phyloP scores from a whole-genome alignment of 1,140 invertebrate genomes.

The Saccostrea glomerata region DNA sequence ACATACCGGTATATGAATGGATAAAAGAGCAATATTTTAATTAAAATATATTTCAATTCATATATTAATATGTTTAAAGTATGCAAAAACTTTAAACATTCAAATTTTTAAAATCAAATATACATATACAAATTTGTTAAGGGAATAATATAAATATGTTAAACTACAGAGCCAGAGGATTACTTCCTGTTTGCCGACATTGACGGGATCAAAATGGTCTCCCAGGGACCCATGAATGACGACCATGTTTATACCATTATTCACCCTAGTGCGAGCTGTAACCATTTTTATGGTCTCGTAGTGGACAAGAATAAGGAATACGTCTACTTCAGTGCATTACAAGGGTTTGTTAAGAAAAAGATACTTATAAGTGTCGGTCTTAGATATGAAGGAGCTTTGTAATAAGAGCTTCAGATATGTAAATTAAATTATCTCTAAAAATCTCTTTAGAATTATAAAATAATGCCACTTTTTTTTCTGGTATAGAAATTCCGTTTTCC shows the following conservation, averaged over 20 bases:
- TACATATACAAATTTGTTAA: not conserved
- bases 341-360: not conserved
- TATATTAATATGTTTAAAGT: no score
- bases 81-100: no score
- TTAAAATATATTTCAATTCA: no score
- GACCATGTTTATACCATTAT: slow-evolving; percentile 2
- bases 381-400: not conserved
- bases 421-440: not conserved
- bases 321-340: slow-evolving; percentile 25
- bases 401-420: no score
- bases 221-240: not conserved
- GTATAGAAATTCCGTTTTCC: not conserved
- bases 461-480: not conserved
- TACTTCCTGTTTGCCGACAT: slow-evolving; percentile 33
- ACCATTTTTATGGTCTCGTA: slow-evolving; percentile 19
- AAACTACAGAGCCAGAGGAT: not conserved
- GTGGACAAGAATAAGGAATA: not conserved
- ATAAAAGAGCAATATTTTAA: no score
- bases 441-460: no score
- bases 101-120: no score
- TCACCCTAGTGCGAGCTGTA: not conserved
- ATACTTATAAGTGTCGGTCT: not conserved
- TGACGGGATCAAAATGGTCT: slow-evolving; percentile 34
- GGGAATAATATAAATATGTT: not conserved
- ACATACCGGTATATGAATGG: no score